Conservation (phyloP, 2,113 vertebrate species). For the Corvus cornix region DNA sequence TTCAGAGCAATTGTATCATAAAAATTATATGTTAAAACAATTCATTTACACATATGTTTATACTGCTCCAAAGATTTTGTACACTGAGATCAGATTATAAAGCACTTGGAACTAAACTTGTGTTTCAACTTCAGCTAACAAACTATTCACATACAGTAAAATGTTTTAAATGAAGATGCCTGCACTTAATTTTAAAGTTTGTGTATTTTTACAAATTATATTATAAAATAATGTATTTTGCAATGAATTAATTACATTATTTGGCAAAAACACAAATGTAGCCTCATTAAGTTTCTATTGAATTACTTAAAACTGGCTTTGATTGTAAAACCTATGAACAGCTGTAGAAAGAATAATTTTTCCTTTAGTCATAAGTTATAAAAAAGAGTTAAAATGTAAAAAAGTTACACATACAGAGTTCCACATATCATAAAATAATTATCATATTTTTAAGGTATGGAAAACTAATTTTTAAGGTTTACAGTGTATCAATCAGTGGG, state of each 20-base stretch:
- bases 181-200: not conserved
- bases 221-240: not conserved
- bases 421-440: not conserved
- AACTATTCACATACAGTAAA: not conserved
- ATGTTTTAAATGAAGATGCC: not conserved
- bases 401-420: not conserved
- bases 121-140: not conserved
- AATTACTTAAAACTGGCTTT: not conserved
- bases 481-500: not conserved
- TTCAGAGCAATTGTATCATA: slow-evolving; percentile 19
- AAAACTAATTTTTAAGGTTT: not conserved
- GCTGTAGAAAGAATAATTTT: not conserved
- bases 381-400: not conserved
- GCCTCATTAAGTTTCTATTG: not conserved
- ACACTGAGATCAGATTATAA: not conserved
- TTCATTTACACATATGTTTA: slow-evolving; percentile 22
- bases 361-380: not conserved
- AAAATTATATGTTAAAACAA: slow-evolving; percentile 42
- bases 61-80: not conserved
- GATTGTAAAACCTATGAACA: not conserved
- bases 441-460: not conserved
- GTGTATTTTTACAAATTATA: not conserved
- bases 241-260: not conserved
- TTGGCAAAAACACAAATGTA: not conserved
- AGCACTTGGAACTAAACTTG: not conserved